phyloP scores from a whole-genome alignment of 2,888 invertebrate genomes.

The Horisme vitalbata region DNA sequence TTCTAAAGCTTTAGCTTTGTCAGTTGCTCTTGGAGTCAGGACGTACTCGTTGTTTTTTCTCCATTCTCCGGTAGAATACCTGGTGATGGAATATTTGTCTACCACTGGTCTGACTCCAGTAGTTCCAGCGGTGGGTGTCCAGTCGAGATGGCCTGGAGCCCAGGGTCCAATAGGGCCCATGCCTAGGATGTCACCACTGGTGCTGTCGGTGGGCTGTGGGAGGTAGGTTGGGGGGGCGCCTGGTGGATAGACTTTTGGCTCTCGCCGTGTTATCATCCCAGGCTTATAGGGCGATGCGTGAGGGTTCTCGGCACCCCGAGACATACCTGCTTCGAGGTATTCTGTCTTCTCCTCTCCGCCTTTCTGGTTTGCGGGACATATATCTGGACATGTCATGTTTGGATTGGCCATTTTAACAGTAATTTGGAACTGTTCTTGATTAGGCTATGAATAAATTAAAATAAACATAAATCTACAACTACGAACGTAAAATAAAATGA shows the following conservation, averaged over 20 bases:
- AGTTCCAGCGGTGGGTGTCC: constrained; percentile 87
- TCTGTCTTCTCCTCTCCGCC: too few relatives aligned
- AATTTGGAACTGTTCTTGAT: constrained; percentile 41
- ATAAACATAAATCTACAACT: constrained; percentile 24
- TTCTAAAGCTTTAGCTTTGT: constrained; percentile 59
- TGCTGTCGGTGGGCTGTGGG: constrained; percentile 68
- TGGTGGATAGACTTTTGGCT: constrained; percentile 54
- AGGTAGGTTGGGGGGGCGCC: constrained; percentile 67
- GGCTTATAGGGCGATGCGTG: constrained; percentile 55
- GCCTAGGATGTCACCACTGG: constrained; percentile 66
- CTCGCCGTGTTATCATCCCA: constrained; percentile 59
- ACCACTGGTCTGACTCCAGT: constrained; percentile 90
- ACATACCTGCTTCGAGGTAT: constrained; percentile 41
- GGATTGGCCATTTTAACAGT: constrained; percentile 45
- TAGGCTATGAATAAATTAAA: constrained; percentile 23
- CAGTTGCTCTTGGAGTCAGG: constrained; percentile 60
- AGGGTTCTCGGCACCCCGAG: constrained; percentile 32
- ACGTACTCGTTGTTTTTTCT: constrained; percentile 81
- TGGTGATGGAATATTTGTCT: constrained; percentile 89
- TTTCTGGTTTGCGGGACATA: constrained; percentile 49
- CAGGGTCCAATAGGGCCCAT: constrained; percentile 85
- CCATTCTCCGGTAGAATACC: constrained; percentile 90
- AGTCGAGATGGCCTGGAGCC: constrained; percentile 89
- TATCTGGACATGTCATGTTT: constrained; percentile 55
- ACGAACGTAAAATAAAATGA: constrained; percentile 7